phyloP scores from a whole-genome alignment of 2,888 invertebrate species.

The Melieria picta region DNA sequence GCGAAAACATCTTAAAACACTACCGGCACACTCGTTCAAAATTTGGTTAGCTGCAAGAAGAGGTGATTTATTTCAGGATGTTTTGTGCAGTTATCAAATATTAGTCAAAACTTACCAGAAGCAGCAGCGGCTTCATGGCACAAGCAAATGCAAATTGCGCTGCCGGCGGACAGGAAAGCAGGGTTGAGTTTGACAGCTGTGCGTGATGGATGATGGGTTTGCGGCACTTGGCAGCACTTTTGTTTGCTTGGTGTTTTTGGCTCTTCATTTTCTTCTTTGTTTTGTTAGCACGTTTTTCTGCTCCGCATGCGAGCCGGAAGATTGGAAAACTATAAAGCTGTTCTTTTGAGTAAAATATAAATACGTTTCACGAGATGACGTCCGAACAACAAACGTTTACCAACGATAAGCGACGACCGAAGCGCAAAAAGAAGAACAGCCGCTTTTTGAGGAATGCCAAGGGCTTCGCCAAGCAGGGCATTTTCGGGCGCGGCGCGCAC shows the following conservation, averaged over 20 bases:
- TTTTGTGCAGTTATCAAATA: neutral
- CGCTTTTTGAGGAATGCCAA: conserved; percentile 74
- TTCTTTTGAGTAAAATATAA: no score
- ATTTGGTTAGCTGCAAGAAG: no score
- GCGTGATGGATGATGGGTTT: neutral
- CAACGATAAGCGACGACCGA: conserved; percentile 21
- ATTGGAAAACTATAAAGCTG: no score
- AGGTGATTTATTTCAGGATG: neutral
- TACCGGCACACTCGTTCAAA: neutral
- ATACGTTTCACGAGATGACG: no score
- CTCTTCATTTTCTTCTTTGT: neutral
- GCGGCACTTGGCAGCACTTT: conserved; percentile 2
- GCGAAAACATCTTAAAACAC: conserved; percentile 78
- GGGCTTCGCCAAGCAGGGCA: conserved; percentile 79
- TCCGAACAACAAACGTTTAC: no score
- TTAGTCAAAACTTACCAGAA: neutral
- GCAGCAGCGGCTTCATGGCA: neutral
- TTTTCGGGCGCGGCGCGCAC: conserved; percentile 76
- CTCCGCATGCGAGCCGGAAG: no score
- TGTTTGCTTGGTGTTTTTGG: neutral
- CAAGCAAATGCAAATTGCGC: conserved; percentile 17
- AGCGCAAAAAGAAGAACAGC: conserved; percentile 51
- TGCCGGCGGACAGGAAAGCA: neutral
- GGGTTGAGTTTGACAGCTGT: neutral
- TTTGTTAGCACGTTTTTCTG: neutral